Conservation (phyloP, 2,797 vertebrate species). For the Coccyzus lansbergi region DNA sequence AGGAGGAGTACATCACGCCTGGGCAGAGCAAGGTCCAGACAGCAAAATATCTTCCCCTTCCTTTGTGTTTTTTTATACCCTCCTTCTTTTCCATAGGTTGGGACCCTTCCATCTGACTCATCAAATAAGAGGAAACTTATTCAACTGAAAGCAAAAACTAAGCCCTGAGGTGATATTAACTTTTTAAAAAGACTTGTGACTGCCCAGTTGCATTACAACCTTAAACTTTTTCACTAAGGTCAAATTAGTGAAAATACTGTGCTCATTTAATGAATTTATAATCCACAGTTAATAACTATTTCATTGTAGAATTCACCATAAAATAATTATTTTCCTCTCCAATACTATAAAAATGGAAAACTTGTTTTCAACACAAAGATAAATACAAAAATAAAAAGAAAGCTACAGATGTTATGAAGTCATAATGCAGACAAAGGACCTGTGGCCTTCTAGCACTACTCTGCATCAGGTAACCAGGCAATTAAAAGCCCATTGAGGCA, state of each 20-base stretch:
- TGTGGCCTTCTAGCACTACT: not conserved
- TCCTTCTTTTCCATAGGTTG: not conserved
- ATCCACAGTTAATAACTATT: not conserved
- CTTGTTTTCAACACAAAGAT: not conserved
- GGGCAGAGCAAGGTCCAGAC: not conserved
- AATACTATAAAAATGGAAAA: not conserved
- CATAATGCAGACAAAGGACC: not conserved
- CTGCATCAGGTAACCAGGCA: not conserved
- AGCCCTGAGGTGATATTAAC: not conserved
- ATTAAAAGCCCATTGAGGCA: slow-evolving; percentile 17
- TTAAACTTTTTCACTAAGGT: not conserved
- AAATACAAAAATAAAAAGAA: not conserved
- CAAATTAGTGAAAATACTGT: not conserved
- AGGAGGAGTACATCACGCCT: accelerated
- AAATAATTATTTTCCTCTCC: not conserved
- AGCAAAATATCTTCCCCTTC: not conserved
- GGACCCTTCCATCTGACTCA: not conserved
- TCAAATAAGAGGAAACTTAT: not conserved
- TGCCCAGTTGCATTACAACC: not conserved
- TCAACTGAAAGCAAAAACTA: not conserved
- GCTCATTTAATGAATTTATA: not conserved
- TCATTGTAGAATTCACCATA: not conserved
- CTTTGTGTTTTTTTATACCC: not conserved
- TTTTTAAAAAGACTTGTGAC: not conserved
- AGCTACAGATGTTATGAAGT: not conserved